A percentile compares a stretch with the other conserved stretches of the same genome.
phyloP scores from a whole-genome alignment of 1,140 invertebrate species.

The Dreissena polymorpha region DNA sequence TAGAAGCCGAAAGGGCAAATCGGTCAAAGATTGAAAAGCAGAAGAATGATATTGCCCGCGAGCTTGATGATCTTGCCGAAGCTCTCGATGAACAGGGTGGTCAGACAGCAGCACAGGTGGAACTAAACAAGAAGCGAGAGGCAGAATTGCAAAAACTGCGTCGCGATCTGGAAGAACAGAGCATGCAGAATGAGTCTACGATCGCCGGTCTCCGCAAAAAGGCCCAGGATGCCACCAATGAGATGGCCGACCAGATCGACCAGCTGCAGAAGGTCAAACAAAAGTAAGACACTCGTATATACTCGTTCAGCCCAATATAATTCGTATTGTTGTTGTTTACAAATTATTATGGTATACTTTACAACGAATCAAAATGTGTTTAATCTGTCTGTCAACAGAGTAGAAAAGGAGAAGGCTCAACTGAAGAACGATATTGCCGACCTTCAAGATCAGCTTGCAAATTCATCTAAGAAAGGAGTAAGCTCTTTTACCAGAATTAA shows the following conservation, averaged over 20 bases:
- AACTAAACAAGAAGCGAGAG: slow-evolving; percentile 99
- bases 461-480: slow-evolving; percentile 97
- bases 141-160: slow-evolving; percentile 98
- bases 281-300: slow-evolving; percentile 88
- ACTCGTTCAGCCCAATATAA: background rate
- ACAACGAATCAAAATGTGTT: background rate
- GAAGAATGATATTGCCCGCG: slow-evolving; percentile 95
- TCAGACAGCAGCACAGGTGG: slow-evolving; percentile 97
- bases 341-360: background rate
- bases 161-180: slow-evolving; percentile 98
- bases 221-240: slow-evolving; percentile 96
- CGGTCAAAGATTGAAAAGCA: slow-evolving; percentile 99
- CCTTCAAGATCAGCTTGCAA: slow-evolving; percentile 89
- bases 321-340: background rate
- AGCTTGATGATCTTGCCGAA: slow-evolving; percentile 98
- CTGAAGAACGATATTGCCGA: slow-evolving; percentile 97
- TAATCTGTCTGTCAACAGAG: slow-evolving; percentile 83
- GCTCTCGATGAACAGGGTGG: slow-evolving; percentile 99
- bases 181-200: slow-evolving; percentile 98
- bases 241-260: slow-evolving; percentile 99
- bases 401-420: slow-evolving; percentile 97
- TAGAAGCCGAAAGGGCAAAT: slow-evolving; percentile 97
- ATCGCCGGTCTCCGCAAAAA: slow-evolving; percentile 98
- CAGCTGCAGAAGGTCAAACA: slow-evolving; percentile 99
- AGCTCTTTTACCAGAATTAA: slow-evolving; percentile 69